Evolutionary conservation across 2,888 invertebrate genomes (phyloP), one percentile per base, ranked within the genome.

Genomic region (Archaeoteleia sp.): DNA sequence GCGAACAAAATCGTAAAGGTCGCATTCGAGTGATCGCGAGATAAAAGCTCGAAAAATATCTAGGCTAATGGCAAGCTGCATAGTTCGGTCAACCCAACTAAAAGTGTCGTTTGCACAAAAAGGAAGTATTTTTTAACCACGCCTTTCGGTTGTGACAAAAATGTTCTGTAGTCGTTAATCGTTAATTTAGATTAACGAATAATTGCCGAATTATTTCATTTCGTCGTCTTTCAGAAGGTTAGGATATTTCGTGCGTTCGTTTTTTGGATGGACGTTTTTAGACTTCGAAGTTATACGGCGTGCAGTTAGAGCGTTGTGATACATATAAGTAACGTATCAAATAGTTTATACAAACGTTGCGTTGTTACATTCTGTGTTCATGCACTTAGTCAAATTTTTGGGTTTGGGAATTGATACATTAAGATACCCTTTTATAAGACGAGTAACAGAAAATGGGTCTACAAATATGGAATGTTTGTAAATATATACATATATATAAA

Each of bases 391-490:
- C 4, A n/a, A 7, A 29, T n/a, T 29, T 29, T n/a, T 29, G 29
- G 9, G 8, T 29, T 29, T 8, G n/a, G 29, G 29, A 29, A 29
- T 29, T 29, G 29, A 29, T 29, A 29, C 7, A 6, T 9, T 29
- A 29, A 29, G n/a, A 29, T 29, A 8, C n/a, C n/a, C 29, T 32
- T 32, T 32, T 32, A 32, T 32, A 32, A 32, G 32, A 32, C 1
- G 32, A 23, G 10, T n/a, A 48, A 35, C 6, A 25, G 9, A n/a
- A n/a, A 25, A 17, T 55, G 57, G 49, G 48, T 58, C 48, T 49
- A 27, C 48, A 58, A 39, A 58, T 49, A 58, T 60, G 49, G 58
- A 60, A 60, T 29, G 42, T 32, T 60, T 60, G 60, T 60, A 60
- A 51, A 60, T 60, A 60, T 51, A 60, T 60, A 51, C 29, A 51